A percentile compares a stretch with the other conserved stretches of the same genome.
These are phyloP conservation scores for Alcis repandata DNA, from an alignment of 2,888 invertebrate species.

Conservation along the genomic window DNA sequence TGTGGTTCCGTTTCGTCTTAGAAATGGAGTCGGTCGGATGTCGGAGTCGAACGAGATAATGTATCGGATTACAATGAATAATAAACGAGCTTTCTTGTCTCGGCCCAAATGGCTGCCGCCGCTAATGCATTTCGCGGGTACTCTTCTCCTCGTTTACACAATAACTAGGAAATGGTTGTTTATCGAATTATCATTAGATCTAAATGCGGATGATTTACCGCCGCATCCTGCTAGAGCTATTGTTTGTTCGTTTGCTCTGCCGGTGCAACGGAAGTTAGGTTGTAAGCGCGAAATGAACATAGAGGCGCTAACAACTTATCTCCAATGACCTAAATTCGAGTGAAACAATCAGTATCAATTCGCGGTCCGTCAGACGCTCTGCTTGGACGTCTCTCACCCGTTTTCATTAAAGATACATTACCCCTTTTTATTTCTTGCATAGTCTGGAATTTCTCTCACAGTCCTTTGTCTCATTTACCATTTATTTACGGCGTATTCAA, in stretches of 20 bases:
- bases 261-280: constrained; percentile 8
- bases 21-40: constrained; percentile 57
- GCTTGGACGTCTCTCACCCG: constrained; percentile 53
- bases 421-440: constrained; percentile 79
- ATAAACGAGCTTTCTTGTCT: constrained; percentile 67
- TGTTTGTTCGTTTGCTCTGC: constrained; percentile 22
- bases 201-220: constrained; percentile 40
- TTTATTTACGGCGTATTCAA: constrained; percentile 84
- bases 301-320: constrained; percentile 24
- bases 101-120: constrained; percentile 55
- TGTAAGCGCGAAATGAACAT: constrained; percentile 12
- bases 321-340: constrained; percentile 28
- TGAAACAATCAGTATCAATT: constrained; percentile 36
- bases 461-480: constrained; percentile 84
- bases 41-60: constrained; percentile 61
- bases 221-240: constrained; percentile 26
- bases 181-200: constrained; percentile 45
- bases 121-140: constrained; percentile 61
- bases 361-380: constrained; percentile 32
- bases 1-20: constrained; percentile 56
- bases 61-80: constrained; percentile 79
- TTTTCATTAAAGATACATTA: constrained; percentile 81
- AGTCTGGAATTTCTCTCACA: constrained; percentile 78
- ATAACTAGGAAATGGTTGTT: constrained; percentile 56
- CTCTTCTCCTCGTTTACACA: constrained; percentile 60